Percentiles rank a stretch among this genome's conserved stretches.
Evolutionary conservation across 1,140 invertebrate species (phyloP).

Genomic region (Globodera ellingtonae): DNA sequence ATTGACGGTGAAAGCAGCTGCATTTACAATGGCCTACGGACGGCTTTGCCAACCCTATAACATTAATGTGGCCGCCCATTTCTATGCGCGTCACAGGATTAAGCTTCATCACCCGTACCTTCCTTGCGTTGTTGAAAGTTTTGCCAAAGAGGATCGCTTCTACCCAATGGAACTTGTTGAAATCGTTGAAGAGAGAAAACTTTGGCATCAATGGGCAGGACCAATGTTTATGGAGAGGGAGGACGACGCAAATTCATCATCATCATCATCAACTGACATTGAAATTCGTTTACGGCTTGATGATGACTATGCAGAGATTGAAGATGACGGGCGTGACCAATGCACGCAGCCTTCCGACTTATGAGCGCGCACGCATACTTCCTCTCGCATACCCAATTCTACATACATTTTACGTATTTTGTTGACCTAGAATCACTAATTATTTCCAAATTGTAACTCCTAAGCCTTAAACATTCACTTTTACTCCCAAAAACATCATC

Average conservation of each 20-base stretch:
- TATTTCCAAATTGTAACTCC: no score
- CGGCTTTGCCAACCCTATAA: neutral
- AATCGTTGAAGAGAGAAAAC: neutral
- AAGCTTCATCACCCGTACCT: neutral
- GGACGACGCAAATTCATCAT: neutral
- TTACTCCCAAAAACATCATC: no score
- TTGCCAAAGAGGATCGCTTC: neutral
- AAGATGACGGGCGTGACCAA: no score
- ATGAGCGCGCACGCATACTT: no score
- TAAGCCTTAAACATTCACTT: no score
- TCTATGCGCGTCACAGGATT: neutral
- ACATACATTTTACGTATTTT: no score
- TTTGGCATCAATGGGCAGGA: neutral
- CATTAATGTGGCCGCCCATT: neutral
- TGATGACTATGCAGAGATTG: no score
- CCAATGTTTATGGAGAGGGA: neutral
- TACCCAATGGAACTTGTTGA: slow-evolving; percentile 6
- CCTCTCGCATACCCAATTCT: no score
- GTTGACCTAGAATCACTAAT: no score
- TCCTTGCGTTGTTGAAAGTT: neutral
- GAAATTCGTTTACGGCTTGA: no score
- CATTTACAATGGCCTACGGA: neutral
- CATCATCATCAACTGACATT: no score
- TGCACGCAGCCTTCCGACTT: no score
- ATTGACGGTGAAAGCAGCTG: neutral